Evolutionary conservation across 2,888 invertebrate genomes (phyloP).

Genomic region (Byasa hedistus): DNA sequence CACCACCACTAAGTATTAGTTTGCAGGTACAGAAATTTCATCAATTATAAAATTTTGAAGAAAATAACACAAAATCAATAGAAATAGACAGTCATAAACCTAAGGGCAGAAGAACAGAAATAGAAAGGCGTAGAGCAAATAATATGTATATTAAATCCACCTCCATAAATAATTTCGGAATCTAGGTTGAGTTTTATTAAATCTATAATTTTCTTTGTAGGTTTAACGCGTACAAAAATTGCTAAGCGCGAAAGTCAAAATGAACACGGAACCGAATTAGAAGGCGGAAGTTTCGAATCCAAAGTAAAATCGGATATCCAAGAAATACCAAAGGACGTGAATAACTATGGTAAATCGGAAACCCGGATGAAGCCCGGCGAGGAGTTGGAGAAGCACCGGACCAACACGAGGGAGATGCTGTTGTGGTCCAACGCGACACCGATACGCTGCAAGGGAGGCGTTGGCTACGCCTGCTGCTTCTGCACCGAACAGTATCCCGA

Average conservation of each 20-base stretch:
- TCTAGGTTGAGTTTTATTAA: slow-evolving; percentile 25
- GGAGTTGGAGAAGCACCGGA: slow-evolving; percentile 40
- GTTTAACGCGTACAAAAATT: slow-evolving; percentile 35
- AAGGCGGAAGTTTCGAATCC: slow-evolving; percentile 15
- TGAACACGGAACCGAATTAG: slow-evolving; percentile 24
- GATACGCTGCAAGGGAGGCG: slow-evolving; percentile 42
- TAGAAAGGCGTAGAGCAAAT: slow-evolving; percentile 37
- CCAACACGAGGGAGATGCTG: slow-evolving; percentile 44
- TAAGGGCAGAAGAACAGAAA: slow-evolving; percentile 30
- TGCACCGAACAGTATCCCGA: slow-evolving; percentile 44
- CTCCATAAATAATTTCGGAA: slow-evolving; percentile 9
- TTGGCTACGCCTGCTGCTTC: slow-evolving; percentile 50
- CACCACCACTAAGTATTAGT: too few relatives aligned
- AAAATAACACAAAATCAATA: too few relatives aligned
- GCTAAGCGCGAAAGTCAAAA: slow-evolving; percentile 26
- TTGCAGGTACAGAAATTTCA: too few relatives aligned
- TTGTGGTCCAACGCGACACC: slow-evolving; percentile 52
- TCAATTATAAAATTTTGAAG: too few relatives aligned
- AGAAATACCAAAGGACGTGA: neutral
- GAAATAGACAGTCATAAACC: too few relatives aligned
- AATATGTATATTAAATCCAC: neutral
- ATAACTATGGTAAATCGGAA: neutral
- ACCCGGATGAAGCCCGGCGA: slow-evolving; percentile 35
- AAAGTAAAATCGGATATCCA: slow-evolving; percentile 8
- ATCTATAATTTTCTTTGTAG: slow-evolving; percentile 41